These are phyloP conservation scores for Psilanteris sp. DNA, from an alignment of 1,140 invertebrate species.

Conservation along the genomic window DNA sequence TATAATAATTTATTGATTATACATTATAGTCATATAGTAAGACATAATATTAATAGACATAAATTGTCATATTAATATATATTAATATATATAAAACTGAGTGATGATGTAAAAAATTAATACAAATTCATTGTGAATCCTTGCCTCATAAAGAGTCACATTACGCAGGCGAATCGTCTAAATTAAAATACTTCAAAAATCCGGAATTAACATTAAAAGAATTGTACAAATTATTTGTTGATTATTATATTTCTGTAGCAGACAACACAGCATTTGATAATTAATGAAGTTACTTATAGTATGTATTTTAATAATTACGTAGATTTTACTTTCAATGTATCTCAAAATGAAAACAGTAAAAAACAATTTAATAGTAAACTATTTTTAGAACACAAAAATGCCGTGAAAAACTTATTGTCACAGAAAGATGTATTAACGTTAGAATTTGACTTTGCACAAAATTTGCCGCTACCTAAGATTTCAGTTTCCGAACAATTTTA, in stretches of 20 bases:
- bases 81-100: no score
- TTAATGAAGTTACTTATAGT: constrained; percentile 1
- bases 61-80: no score
- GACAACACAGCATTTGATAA: neutral
- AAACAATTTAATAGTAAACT: constrained; percentile 5
- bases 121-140: no score
- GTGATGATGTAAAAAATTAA: no score
- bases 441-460: neutral
- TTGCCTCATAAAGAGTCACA: constrained; percentile 28
- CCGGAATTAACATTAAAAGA: constrained; percentile 14
- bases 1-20: no score
- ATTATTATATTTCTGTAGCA: constrained; percentile 27
- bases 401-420: no score
- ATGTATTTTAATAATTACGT: constrained; percentile 32
- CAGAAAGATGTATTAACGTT: neutral
- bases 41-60: no score
- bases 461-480: neutral
- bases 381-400: no score
- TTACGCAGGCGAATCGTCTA: constrained; percentile 7
- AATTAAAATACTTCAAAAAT: constrained; percentile 43
- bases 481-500: neutral
- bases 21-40: no score
- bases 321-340: constrained; percentile 20
- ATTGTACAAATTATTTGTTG: constrained; percentile 26
- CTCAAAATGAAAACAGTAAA: constrained; percentile 18